These are phyloP conservation scores for Gorsachius magnificus DNA, from an alignment of 2,797 vertebrate species.

Conservation along the genomic window DNA sequence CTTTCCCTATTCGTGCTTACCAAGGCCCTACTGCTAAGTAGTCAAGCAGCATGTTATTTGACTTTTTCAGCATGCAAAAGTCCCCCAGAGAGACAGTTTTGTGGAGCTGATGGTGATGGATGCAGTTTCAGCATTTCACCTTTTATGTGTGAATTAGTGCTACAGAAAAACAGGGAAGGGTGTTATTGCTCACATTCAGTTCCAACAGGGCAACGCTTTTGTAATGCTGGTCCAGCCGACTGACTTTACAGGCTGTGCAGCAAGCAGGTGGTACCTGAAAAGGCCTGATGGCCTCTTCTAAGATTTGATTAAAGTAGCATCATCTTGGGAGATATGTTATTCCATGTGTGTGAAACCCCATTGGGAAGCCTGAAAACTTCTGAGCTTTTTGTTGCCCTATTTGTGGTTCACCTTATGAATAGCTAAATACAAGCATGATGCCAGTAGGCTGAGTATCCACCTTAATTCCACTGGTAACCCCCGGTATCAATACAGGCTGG, in stretches of 20 bases:
- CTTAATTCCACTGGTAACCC: too few relatives aligned
- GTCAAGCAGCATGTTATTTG: neutral
- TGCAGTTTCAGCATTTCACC: neutral
- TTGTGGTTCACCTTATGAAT: neutral
- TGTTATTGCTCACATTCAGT: accelerated
- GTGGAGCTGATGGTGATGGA: neutral
- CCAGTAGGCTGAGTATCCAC: neutral
- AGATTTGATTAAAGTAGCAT: neutral
- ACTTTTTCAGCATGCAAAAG: neutral
- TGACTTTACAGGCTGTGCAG: neutral
- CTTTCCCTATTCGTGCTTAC: neutral
- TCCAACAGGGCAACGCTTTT: neutral
- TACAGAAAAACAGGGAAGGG: neutral
- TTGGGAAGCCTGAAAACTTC: neutral
- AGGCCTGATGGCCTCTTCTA: neutral
- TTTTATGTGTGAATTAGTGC: neutral
- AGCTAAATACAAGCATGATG: neutral
- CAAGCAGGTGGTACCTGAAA: neutral
- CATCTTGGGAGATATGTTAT: neutral
- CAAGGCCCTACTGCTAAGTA: neutral
- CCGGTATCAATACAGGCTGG: too few relatives aligned
- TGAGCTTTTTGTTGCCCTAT: neutral
- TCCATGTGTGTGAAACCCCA: accelerated
- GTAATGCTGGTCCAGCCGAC: neutral
- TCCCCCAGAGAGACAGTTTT: neutral